A percentile compares a stretch with the other conserved stretches of the same genome.
These are phyloP conservation scores for Onchidella celtica DNA, from an alignment of 2,888 invertebrate species.

Conservation along the genomic window DNA sequence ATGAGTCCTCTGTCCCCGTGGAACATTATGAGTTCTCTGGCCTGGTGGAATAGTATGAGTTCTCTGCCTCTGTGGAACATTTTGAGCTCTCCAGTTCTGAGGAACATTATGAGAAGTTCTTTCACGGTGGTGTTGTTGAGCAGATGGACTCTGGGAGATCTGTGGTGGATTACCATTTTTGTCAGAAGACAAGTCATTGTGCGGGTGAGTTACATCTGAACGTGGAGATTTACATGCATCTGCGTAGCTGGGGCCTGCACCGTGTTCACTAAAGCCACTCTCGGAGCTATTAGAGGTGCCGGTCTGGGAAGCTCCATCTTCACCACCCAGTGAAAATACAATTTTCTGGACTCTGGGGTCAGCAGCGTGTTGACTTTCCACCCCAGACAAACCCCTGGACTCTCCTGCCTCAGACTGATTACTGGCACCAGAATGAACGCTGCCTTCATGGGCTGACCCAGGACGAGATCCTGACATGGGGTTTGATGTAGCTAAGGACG, in stretches of 20 bases:
- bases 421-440: neutral
- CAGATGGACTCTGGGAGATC: neutral
- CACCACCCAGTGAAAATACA: constrained; percentile 61
- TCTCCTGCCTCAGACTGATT: neutral
- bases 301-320: constrained; percentile 55
- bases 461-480: neutral
- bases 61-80: neutral
- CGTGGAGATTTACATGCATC: constrained; percentile 62
- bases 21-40: neutral
- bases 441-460: neutral
- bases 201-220: neutral
- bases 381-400: neutral
- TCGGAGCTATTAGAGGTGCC: constrained; percentile 59
- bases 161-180: neutral
- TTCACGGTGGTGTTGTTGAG: neutral
- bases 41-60: neutral
- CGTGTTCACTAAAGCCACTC: constrained; percentile 68
- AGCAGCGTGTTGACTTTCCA: neutral
- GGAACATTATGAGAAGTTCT: neutral
- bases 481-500: neutral
- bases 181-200: neutral
- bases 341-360: constrained; percentile 54
- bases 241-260: constrained; percentile 57
- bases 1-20: neutral
- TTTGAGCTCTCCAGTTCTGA: neutral